Conservation (phyloP, 1,140 invertebrate genomes). For the Geopemphigus sp. region DNA sequence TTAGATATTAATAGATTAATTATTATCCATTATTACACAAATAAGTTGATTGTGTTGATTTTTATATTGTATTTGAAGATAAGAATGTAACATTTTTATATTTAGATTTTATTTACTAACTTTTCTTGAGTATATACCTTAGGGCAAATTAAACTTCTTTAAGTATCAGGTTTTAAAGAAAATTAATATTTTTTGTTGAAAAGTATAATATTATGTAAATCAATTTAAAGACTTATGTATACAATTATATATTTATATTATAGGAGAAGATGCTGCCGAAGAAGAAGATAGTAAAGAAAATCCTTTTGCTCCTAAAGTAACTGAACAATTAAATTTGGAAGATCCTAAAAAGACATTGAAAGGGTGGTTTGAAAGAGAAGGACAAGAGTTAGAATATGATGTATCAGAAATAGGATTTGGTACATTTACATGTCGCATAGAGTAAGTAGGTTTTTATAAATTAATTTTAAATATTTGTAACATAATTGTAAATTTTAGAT, state of each 20-base stretch:
- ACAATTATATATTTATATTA: conserved; percentile 50
- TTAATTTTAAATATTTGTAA: conserved; percentile 2
- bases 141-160: too few relatives aligned
- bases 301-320: conserved; percentile 74
- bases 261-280: conserved; percentile 83
- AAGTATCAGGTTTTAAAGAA: too few relatives aligned
- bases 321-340: conserved; percentile 86
- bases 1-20: too few relatives aligned
- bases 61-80: too few relatives aligned
- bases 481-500: conserved; percentile 56
- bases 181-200: too few relatives aligned
- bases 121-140: too few relatives aligned
- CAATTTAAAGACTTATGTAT: too few relatives aligned
- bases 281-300: conserved; percentile 78
- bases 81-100: background rate
- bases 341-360: conserved; percentile 94
- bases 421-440: conserved; percentile 70
- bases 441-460: conserved; percentile 56
- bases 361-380: conserved; percentile 94
- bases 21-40: too few relatives aligned
- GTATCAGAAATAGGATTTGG: conserved; percentile 77
- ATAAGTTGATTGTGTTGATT: too few relatives aligned
- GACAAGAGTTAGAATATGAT: conserved; percentile 73
- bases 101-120: too few relatives aligned
- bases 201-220: too few relatives aligned